Base-by-base conservation (phyloP, 2,113 vertebrate genomes). In the Trochalopteron elliotii region DNA sequence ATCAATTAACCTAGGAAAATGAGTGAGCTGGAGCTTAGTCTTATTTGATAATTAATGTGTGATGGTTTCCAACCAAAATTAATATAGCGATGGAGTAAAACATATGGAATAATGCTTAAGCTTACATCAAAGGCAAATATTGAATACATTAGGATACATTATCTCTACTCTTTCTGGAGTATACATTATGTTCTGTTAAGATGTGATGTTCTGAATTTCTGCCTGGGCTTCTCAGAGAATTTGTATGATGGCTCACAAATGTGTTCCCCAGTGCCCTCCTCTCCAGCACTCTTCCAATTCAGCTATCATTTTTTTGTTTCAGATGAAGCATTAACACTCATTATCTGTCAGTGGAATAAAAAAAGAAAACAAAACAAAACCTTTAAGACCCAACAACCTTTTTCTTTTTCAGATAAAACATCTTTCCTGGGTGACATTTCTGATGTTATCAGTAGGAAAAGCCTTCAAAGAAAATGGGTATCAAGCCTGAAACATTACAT, bases 111-210 rank as follows among this genome's bases (percentile, higher is more conserved):
- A 86, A 85, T 88, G 89, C 78, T n/a, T 94, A 96, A 77, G 79
- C 94, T 95, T 67, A 89, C 90, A 91, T 94, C 89, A 93, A 82
- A 97, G 96, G 96, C 90, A 91, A 98, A 95, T 76, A 95, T 24
- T 97, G 96, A 94, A 96, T 93, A 87, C 86, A 96, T 85, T 70
- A 94, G 96, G 94, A 80, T 87, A 96, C 61, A 96, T 96, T 94
- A 90, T 77, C 75, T 82, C 88, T 76, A 70, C 71, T 72, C 76
- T 96, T 97, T 96, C 93, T 88, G 71, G 96, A 97, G 93, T 94
- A 89, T 94, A 87, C 79, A 71, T 89, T 92, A 92, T 95, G 93
- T 90, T 94, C 97, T 86, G 83, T 75, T 96, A 95, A 91, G 90
- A 88, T 85, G 17, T 37, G 87, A 59, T 61, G 44, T 89, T 60